Percentiles rank a stretch among this genome's conserved stretches.
Evolutionary conservation across 2,797 vertebrate species (phyloP).

Genomic region (Spinibarbus caldwelli): DNA sequence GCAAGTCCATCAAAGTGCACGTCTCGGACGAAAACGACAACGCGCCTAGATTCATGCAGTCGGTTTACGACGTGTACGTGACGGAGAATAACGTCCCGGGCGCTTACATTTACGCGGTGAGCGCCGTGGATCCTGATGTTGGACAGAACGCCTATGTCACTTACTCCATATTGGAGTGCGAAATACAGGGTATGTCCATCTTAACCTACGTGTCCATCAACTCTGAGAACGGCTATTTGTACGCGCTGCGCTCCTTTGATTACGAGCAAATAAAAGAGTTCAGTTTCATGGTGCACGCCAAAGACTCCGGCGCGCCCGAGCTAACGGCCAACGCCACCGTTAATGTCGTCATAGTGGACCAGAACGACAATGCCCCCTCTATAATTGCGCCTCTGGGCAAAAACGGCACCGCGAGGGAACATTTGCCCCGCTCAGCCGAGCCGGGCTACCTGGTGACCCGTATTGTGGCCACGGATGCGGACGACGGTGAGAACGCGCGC

Average conservation of each 20-base stretch:
- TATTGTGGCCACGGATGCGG: constrained; percentile 91
- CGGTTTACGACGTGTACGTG: constrained; percentile 94
- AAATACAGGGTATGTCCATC: constrained; percentile 98
- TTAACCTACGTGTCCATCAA: constrained; percentile 99
- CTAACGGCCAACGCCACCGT: constrained; percentile 91
- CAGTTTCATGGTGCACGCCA: constrained; percentile 92
- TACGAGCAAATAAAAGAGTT: constrained; percentile 98
- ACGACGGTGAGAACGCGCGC: constrained; percentile 94
- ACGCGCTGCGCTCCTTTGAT: constrained; percentile 95
- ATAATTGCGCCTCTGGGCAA: constrained; percentile 90
- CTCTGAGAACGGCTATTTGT: constrained; percentile 96
- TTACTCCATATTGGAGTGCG: constrained; percentile 96
- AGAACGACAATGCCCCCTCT: constrained; percentile 94
- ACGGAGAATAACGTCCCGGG: constrained; percentile 98
- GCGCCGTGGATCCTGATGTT: constrained; percentile 90
- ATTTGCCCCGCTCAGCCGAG: constrained; percentile 90
- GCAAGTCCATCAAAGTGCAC: constrained; percentile 94
- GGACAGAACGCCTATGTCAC: constrained; percentile 91
- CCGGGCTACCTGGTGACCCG: constrained; percentile 94
- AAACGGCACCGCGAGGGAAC: constrained; percentile 92
- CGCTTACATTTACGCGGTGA: constrained; percentile 97
- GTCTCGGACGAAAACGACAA: constrained; percentile 98
- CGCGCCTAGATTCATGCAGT: constrained; percentile 91
- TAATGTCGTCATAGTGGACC: constrained; percentile 91
- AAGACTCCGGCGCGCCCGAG: constrained; percentile 85